A percentile compares a stretch with the other conserved stretches of the same genome.
Conservation (phyloP, 2,113 vertebrate genomes). For the Vicugna pacos region DNA sequence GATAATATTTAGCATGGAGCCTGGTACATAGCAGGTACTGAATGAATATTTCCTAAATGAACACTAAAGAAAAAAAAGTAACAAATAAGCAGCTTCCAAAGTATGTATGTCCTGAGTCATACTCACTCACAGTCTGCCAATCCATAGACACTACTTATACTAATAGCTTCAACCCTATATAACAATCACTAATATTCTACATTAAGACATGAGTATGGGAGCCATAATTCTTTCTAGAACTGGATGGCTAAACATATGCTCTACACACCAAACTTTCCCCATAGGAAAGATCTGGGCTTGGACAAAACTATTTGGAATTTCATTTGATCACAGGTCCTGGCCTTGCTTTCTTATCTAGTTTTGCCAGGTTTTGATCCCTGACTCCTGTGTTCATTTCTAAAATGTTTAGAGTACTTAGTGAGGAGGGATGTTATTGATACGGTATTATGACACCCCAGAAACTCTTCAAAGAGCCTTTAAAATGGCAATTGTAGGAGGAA, state of each 20-base stretch:
- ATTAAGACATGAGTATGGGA: neutral
- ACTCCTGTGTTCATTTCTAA: neutral
- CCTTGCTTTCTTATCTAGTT: neutral
- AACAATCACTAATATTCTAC: neutral
- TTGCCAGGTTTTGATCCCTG: conserved; percentile 2
- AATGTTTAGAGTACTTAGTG: neutral
- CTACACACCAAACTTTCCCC: neutral
- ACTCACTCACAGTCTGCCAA: neutral
- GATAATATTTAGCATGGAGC: neutral
- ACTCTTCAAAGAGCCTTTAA: neutral
- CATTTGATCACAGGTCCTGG: neutral
- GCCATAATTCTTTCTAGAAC: neutral
- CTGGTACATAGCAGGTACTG: neutral
- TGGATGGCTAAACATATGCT: conserved; percentile 14
- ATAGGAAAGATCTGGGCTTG: neutral
- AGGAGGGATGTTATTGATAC: neutral
- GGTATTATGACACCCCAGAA: neutral
- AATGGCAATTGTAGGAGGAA: neutral
- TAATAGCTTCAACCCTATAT: neutral
- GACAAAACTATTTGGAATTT: neutral
- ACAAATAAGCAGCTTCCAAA: conserved; percentile 3
- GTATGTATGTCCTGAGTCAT: neutral
- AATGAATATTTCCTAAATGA: conserved; percentile 12
- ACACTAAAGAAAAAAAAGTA: neutral
- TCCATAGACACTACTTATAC: neutral